phyloP scores from a whole-genome alignment of 2,113 vertebrate genomes.

The Cyanoderma ruficeps region DNA sequence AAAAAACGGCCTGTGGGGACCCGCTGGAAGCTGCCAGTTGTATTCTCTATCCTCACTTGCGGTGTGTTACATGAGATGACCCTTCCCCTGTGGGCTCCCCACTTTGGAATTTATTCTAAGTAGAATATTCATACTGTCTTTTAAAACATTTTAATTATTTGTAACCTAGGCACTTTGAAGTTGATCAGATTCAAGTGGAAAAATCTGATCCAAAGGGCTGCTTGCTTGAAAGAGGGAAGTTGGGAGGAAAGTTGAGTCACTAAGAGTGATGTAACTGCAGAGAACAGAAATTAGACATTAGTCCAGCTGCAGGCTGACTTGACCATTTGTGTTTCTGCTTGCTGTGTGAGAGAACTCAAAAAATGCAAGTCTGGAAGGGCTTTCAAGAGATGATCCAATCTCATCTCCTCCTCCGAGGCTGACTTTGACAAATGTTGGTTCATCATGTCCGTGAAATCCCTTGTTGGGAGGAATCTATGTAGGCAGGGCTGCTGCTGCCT shows the following conservation, averaged over 20 bases:
- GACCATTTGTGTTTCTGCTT: neutral
- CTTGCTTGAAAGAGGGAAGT: neutral
- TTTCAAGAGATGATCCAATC: neutral
- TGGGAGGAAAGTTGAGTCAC: neutral
- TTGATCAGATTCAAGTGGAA: slow-evolving; percentile 6
- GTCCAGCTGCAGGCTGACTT: neutral
- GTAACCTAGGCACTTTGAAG: slow-evolving; percentile 16
- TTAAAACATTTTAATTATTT: slow-evolving; percentile 31
- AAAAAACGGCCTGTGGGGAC: neutral
- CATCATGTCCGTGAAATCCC: neutral
- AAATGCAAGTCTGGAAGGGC: neutral
- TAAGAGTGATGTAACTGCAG: neutral
- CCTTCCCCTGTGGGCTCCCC: neutral
- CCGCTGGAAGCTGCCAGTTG: neutral
- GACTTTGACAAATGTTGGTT: neutral
- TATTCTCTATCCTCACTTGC: neutral
- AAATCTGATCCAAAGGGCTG: slow-evolving; percentile 10
- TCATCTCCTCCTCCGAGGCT: neutral
- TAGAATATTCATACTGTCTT: slow-evolving; percentile 22
- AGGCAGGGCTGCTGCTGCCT: neutral
- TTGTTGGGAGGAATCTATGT: fast-evolving
- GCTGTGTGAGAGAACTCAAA: neutral
- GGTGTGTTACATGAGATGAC: slow-evolving; percentile 44
- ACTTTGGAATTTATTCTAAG: neutral
- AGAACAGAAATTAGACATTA: neutral